phyloP scores from a whole-genome alignment of 2,113 vertebrate genomes.

The Willisornis vidua region DNA sequence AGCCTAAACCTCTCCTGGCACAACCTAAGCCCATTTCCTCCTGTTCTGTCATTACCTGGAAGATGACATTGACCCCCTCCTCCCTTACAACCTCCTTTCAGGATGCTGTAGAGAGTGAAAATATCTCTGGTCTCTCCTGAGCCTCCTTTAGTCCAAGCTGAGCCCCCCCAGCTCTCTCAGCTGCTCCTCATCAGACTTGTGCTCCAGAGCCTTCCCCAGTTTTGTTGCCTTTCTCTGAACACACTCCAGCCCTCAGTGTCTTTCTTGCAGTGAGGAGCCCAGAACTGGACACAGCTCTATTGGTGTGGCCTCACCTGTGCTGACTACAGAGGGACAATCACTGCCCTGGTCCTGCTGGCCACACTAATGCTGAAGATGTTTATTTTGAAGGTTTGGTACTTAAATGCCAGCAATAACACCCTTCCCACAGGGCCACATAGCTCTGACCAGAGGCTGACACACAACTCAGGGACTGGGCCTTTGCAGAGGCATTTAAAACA shows the following conservation, averaged over 20 bases:
- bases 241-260: neutral
- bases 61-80: neutral
- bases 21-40: neutral
- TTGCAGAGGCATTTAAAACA: neutral
- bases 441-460: neutral
- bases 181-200: neutral
- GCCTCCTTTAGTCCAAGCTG: neutral
- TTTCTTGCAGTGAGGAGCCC: neutral
- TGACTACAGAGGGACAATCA: neutral
- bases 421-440: neutral
- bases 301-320: neutral
- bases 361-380: rapidly evolving
- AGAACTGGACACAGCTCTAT: neutral
- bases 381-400: neutral
- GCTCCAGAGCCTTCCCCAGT: neutral
- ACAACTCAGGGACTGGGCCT: neutral
- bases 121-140: neutral
- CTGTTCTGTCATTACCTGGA: no score
- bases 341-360: neutral
- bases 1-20: neutral
- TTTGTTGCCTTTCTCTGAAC: neutral
- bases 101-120: neutral
- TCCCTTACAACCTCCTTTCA: neutral
- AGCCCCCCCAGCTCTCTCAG: neutral
- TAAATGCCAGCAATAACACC: neutral